Evolutionary conservation across 2,113 vertebrate species (phyloP), one percentile per base, ranked within the genome.

Genomic region (Setophaga petechia): DNA sequence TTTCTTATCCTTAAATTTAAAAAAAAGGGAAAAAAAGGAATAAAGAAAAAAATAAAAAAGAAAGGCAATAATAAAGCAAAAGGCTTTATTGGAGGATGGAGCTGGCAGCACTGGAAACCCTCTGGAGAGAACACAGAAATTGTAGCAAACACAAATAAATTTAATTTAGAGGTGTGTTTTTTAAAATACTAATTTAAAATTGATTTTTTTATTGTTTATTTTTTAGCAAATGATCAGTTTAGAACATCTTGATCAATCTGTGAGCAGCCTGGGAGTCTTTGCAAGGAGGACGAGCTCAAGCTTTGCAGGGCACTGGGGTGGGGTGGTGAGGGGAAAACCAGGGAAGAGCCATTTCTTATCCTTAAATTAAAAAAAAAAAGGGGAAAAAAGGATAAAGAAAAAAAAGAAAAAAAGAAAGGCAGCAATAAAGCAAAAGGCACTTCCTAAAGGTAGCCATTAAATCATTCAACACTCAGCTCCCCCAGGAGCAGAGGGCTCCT

Each of bases 401-500:
- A 37, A 37, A 37, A 37, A 37, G 8, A 8, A 37, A 37, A 37
- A 37, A 37, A 37, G 7, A 37, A 37, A 37, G 37, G 8, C 37
- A 37, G 37, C 37, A 37, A 37, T 37, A 37, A 37, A 37, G 37
- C 37, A 37, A 37, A 37, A 37, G 37, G n/a, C 93, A 98, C 98
- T 98, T 98, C 98, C 98, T 98, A 97, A 86, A 98, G 98, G 98
- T 97, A 97, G 97, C 97, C 96, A 96, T 97, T 98, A 98, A 98
- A 98, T 98, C 98, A 98, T 98, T 98, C 97, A 97, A 57, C 98
- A 95, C 92, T 5, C 81, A 16, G 63, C 84, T 95, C 98, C 94
- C 94, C 14, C 0, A 93, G 93, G 98, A 96, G 73, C 43, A 23
- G 24, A 87, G 66, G 65, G 97, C 47, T 98, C 97, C 96, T 98